phyloP scores from a whole-genome alignment of 2,113 vertebrate genomes.

The Narcine bancroftii region DNA sequence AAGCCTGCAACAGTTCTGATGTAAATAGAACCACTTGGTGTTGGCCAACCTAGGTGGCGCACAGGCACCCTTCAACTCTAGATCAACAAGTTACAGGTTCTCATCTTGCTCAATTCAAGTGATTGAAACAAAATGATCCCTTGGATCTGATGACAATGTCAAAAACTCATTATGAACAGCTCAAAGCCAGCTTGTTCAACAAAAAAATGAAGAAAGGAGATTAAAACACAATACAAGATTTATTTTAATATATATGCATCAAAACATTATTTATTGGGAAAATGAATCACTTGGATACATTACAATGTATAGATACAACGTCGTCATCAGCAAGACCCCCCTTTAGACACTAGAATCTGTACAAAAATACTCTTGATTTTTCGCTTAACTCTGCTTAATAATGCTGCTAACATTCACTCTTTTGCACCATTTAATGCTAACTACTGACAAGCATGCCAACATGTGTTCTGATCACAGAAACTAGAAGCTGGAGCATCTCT shows the following conservation, averaged over 20 bases:
- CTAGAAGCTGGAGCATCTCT: not conserved
- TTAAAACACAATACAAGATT: slow-evolving; percentile 10
- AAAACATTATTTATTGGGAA: slow-evolving; percentile 58
- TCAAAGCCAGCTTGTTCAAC: not conserved
- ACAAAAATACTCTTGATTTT: slow-evolving; percentile 43
- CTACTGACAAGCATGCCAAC: slow-evolving; percentile 8
- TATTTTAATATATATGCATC: slow-evolving; percentile 41
- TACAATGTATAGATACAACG: slow-evolving; percentile 44
- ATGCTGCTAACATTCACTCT: slow-evolving; percentile 31
- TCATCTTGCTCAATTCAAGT: not conserved
- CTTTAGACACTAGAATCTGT: slow-evolving; percentile 37
- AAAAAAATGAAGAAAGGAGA: not conserved
- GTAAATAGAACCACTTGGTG: not conserved
- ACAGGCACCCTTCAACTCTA: not conserved
- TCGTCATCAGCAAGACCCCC: slow-evolving; percentile 34
- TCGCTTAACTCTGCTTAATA: slow-evolving; percentile 21
- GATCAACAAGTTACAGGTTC: not conserved
- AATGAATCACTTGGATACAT: slow-evolving; percentile 43
- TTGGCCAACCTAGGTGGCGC: no score
- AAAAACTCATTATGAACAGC: not conserved
- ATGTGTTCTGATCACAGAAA: not conserved
- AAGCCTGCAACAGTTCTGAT: not conserved
- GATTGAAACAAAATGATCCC: not conserved
- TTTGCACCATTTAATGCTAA: not conserved
- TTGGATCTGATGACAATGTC: not conserved